These are phyloP conservation scores for Chamaea fasciata DNA, from an alignment of 2,113 vertebrate genomes.

Conservation along the genomic window DNA sequence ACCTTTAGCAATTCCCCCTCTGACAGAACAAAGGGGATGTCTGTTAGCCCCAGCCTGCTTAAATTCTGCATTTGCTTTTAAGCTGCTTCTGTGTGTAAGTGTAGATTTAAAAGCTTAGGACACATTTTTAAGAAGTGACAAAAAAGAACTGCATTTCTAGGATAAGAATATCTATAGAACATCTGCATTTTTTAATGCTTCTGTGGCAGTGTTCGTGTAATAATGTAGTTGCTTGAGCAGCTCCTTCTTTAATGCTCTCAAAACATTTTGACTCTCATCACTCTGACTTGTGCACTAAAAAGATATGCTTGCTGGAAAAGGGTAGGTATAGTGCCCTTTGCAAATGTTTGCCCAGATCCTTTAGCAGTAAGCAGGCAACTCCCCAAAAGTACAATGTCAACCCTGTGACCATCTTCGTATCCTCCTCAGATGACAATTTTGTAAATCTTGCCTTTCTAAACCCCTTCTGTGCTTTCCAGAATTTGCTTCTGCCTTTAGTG, in stretches of 20 bases:
- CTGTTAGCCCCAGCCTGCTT: neutral
- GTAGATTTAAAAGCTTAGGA: neutral
- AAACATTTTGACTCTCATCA: neutral
- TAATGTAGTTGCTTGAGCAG: neutral
- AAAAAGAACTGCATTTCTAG: neutral
- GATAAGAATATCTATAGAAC: neutral
- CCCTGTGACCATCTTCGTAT: neutral
- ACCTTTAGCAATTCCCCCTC: neutral
- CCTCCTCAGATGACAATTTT: neutral
- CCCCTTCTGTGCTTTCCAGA: neutral
- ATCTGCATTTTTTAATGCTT: neutral
- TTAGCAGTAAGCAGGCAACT: neutral
- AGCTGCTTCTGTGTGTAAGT: neutral
- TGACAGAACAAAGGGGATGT: neutral
- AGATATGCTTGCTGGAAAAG: neutral
- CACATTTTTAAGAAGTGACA: neutral
- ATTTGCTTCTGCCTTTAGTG: neutral
- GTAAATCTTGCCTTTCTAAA: neutral
- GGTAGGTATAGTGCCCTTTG: neutral
- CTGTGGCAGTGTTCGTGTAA: neutral
- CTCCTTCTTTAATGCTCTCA: neutral
- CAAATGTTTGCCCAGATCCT: neutral
- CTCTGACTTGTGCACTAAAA: neutral
- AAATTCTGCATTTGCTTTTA: neutral
- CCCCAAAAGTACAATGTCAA: neutral